phyloP scores from a whole-genome alignment of 2,113 vertebrate species.

The Gambusia holbrooki region DNA sequence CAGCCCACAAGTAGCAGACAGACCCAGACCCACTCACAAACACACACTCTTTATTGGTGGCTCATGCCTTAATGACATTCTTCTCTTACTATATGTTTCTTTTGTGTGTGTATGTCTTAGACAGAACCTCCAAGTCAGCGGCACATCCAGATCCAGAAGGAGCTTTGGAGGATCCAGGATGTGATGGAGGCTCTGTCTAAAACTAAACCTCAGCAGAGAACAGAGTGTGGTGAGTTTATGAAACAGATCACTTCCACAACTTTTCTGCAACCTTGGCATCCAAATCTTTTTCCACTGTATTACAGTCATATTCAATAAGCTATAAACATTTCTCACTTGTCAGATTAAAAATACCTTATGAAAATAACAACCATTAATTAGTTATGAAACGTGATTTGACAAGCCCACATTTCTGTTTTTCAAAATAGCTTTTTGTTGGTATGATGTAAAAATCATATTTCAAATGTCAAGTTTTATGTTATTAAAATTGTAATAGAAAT shows the following conservation, averaged over 20 bases:
- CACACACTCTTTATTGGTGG: background rate
- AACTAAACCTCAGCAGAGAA: slow-evolving; percentile 86
- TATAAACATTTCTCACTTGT: no score
- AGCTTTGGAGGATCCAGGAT: slow-evolving; percentile 97
- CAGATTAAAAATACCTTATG: no score
- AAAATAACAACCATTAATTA: no score
- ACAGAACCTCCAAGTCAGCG: slow-evolving; percentile 92
- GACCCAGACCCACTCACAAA: slow-evolving; percentile 4
- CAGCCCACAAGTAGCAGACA: slow-evolving; percentile 79
- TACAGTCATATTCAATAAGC: no score
- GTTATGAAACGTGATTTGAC: no score
- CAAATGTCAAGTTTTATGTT: no score
- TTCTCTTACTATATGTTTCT: slow-evolving; percentile 7
- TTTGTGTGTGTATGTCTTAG: slow-evolving; percentile 70
- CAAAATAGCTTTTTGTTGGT: no score
- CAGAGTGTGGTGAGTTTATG: slow-evolving; percentile 51
- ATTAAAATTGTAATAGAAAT: no score
- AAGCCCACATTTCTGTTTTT: no score
- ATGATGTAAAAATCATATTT: no score
- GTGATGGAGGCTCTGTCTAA: slow-evolving; percentile 95
- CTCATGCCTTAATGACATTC: slow-evolving; percentile 6
- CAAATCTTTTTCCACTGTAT: no score
- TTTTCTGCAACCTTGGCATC: no score
- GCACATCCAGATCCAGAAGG: slow-evolving; percentile 95
- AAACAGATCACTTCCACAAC: background rate